Conservation (phyloP, 2,888 invertebrate species). For the Drosophila suboccidentalis region DNA sequence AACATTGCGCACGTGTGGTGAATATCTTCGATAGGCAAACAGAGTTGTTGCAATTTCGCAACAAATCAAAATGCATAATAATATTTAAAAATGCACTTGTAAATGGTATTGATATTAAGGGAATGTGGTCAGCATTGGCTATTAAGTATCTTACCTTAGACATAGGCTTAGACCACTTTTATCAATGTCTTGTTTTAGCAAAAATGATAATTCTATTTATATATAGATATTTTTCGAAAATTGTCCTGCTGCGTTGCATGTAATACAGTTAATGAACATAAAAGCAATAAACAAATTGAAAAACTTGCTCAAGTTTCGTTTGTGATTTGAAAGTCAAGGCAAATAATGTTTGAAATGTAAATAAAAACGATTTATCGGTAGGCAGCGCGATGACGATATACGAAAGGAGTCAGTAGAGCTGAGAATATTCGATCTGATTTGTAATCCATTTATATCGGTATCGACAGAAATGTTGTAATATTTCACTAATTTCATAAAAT, state of each 20-base stretch:
- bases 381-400: not conserved
- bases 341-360: constrained; percentile 11
- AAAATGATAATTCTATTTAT: constrained; percentile 7
- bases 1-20: constrained; percentile 17
- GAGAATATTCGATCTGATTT: too few relatives aligned
- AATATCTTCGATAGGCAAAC: constrained; percentile 16
- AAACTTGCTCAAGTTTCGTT: not conserved
- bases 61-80: not conserved
- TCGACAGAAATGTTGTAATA: too few relatives aligned
- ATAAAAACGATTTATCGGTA: constrained; percentile 15
- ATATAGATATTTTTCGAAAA: constrained; percentile 5
- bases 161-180: constrained; percentile 30
- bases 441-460: too few relatives aligned
- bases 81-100: not conserved
- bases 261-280: constrained; percentile 35
- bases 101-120: not conserved
- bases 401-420: not conserved
- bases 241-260: constrained; percentile 32
- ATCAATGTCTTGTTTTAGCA: constrained; percentile 13
- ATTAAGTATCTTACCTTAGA: constrained; percentile 44
- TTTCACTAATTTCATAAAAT: too few relatives aligned
- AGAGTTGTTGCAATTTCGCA: constrained; percentile 22
- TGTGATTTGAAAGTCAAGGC: constrained; percentile 32
- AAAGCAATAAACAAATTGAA: not conserved
- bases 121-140: constrained; percentile 14